Percentiles rank a stretch among this genome's conserved stretches.
Evolutionary conservation across 2,888 invertebrate species (phyloP).

Genomic region (Drosophila neonasuta): DNA sequence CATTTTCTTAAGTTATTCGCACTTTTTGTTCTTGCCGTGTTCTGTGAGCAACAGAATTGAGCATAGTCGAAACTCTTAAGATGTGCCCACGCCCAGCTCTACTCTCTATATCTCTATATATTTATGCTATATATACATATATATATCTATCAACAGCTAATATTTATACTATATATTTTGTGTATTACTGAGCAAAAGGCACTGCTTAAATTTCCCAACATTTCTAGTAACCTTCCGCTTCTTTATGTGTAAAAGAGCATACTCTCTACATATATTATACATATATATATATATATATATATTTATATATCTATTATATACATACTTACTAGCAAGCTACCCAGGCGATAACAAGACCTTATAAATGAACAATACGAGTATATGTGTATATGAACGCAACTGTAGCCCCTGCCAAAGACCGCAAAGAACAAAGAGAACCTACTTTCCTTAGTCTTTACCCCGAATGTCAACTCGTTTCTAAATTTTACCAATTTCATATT

Average conservation of each 20-base stretch:
- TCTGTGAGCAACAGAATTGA: constrained; percentile 4
- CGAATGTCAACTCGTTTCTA: constrained; percentile 34
- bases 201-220: constrained; percentile 26
- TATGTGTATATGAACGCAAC: constrained; percentile 64
- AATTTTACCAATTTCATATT: constrained; percentile 15
- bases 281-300: constrained; percentile 38
- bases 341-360: constrained; percentile 70
- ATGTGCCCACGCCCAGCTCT: constrained; percentile 22
- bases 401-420: constrained; percentile 70
- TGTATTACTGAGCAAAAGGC: constrained; percentile 39
- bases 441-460: constrained; percentile 19
- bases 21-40: background rate
- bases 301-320: constrained; percentile 57
- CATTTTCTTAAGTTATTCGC: background rate
- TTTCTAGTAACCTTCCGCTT: constrained; percentile 46
- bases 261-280: constrained; percentile 27
- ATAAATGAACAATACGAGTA: constrained; percentile 54
- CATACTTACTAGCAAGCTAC: constrained; percentile 76
- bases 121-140: constrained; percentile 30
- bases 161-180: constrained; percentile 41
- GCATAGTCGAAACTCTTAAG: background rate
- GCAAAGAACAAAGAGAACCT: constrained; percentile 7
- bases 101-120: constrained; percentile 32
- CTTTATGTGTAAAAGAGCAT: constrained; percentile 20
- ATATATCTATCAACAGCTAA: constrained; percentile 36